These are phyloP conservation scores for Leucophenga varia DNA, from an alignment of 1,140 invertebrate species.

Conservation along the genomic window DNA sequence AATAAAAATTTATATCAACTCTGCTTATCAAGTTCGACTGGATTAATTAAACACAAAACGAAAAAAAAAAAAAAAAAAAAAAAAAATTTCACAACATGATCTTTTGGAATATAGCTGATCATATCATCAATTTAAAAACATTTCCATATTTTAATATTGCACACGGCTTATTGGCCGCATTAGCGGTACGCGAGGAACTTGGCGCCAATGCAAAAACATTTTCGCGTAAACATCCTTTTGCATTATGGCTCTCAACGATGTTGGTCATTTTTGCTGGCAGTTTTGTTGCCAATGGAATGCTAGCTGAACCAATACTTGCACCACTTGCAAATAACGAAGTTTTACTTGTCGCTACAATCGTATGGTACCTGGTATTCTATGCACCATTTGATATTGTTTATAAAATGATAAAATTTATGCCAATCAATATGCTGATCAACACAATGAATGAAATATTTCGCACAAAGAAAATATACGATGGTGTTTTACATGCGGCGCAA, in stretches of 20 bases:
- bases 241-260: conserved; percentile 96
- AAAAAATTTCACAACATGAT: too few species aligned
- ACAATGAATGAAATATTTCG: conserved; percentile 96
- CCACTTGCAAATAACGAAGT: conserved; percentile 91
- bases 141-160: conserved; percentile 98
- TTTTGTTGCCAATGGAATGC: conserved; percentile 86
- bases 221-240: conserved; percentile 91
- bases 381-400: conserved; percentile 96
- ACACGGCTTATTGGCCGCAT: conserved; percentile 82
- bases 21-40: too few species aligned
- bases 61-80: too few species aligned
- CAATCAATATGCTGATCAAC: conserved; percentile 84
- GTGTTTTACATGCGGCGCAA: conserved; percentile 91
- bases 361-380: conserved; percentile 97
- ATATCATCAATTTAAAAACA: conserved; percentile 97
- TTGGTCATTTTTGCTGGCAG: conserved; percentile 92
- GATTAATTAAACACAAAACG: too few species aligned
- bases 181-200: conserved; percentile 91
- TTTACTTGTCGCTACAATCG: conserved; percentile 81
- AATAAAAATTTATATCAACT: too few species aligned
- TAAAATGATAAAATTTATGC: conserved; percentile 90
- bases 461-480: conserved; percentile 95
- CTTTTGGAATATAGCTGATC: conserved; percentile 94
- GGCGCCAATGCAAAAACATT: conserved; percentile 84
- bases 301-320: conserved; percentile 90